Conservation (phyloP, 2,888 invertebrate species). For the Formica aserva region DNA sequence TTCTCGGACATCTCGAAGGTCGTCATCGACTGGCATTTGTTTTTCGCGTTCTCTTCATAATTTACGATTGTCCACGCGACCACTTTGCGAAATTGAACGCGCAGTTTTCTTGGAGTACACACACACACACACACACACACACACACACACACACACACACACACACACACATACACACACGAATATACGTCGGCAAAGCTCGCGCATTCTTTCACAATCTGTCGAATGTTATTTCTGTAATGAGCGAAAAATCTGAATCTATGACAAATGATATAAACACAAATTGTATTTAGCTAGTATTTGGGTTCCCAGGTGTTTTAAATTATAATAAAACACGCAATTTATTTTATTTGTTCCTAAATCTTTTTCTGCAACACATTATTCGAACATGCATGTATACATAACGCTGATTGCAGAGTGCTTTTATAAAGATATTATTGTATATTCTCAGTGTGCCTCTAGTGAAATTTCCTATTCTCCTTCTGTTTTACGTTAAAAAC, state of each 20-base stretch:
- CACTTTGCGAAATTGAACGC: constrained; percentile 79
- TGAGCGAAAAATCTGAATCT: constrained; percentile 31
- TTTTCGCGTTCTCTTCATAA: constrained; percentile 68
- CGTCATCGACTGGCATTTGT: constrained; percentile 65
- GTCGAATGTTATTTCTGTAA: constrained; percentile 58
- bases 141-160: constrained; percentile 4
- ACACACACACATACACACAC: not conserved
- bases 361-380: not conserved
- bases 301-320: not conserved
- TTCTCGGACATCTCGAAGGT: constrained; percentile 26
- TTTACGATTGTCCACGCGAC: constrained; percentile 70
- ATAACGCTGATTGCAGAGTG: not conserved
- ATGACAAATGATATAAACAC: not conserved
- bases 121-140: not conserved
- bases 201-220: constrained; percentile 44
- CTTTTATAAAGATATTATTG: not conserved
- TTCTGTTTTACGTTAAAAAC: constrained; percentile 21
- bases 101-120: constrained; percentile 66
- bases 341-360: not conserved
- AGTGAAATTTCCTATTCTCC: constrained; percentile 2
- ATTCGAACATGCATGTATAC: not conserved
- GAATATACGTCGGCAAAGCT: constrained; percentile 41
- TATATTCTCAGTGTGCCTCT: not conserved
- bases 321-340: not conserved
- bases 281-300: not conserved